phyloP scores from a whole-genome alignment of 2,888 invertebrate genomes.

The Periphyllus acericola region DNA sequence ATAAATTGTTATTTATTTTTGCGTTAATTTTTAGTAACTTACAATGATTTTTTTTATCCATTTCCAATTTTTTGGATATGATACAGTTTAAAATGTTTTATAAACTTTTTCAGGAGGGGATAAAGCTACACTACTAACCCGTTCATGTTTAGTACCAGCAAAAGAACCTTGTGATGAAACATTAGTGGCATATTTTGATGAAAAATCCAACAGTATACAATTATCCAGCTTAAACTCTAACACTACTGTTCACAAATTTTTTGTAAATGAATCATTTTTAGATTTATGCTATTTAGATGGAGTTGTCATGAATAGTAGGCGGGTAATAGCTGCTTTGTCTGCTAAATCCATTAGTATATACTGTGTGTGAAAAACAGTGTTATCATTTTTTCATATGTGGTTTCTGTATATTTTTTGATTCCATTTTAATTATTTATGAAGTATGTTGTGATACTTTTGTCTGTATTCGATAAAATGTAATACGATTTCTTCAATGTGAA shows the following conservation, averaged over 20 bases:
- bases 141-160: constrained; percentile 41
- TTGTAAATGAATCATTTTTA: constrained; percentile 9
- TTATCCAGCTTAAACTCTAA: constrained; percentile 22
- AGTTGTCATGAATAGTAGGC: constrained; percentile 1
- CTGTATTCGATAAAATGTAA: too few relatives aligned
- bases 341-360: constrained; percentile 20
- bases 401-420: neutral
- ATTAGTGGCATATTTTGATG: constrained; percentile 19
- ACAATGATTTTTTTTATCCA: neutral
- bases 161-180: neutral
- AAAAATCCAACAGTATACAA: constrained; percentile 14
- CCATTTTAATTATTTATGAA: too few relatives aligned
- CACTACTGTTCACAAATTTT: neutral
- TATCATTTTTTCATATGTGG: neutral
- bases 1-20: neutral
- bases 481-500: too few relatives aligned
- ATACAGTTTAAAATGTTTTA: neutral
- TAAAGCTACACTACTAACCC: constrained; percentile 25
- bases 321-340: constrained; percentile 44
- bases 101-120: constrained; percentile 35
- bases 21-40: neutral
- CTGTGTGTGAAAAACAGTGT: constrained; percentile 1
- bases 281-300: constrained; percentile 41
- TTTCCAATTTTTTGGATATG: neutral
- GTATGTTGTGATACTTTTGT: too few relatives aligned